A percentile compares a stretch with the other conserved stretches of the same genome.
Evolutionary conservation across 1,140 invertebrate genomes (phyloP).

Genomic region (Vanessa tameamea): DNA sequence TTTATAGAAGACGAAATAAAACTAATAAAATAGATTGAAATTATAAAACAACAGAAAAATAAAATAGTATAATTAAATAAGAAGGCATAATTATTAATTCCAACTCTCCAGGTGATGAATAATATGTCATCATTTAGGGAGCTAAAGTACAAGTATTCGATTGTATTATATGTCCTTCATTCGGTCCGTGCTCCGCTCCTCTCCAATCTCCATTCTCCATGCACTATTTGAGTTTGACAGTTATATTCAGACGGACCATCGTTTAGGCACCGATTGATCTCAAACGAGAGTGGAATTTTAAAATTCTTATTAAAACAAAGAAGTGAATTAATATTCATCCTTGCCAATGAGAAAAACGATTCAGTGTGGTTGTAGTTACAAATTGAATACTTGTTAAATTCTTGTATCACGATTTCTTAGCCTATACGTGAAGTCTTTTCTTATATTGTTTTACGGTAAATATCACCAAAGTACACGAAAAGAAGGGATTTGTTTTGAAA

Average conservation of each 20-base stretch:
- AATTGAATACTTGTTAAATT: constrained; percentile 6
- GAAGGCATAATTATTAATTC: too few relatives aligned
- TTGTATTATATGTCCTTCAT: constrained; percentile 14
- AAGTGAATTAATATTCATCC: constrained; percentile 10
- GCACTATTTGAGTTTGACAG: constrained; percentile 33
- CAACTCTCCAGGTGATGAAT: too few relatives aligned
- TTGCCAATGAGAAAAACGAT: constrained; percentile 3
- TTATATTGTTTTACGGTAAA: constrained; percentile 46
- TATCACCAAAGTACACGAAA: constrained; percentile 40
- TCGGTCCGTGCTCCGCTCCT: constrained; percentile 6
- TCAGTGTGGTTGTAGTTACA: constrained; percentile 5
- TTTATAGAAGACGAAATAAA: too few relatives aligned
- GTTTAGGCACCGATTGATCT: constrained; percentile 14
- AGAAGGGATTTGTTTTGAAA: constrained; percentile 55
- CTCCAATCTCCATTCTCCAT: background rate
- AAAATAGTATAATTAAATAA: too few relatives aligned
- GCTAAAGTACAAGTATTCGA: background rate
- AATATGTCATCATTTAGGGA: too few relatives aligned
- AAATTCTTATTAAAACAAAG: constrained; percentile 16
- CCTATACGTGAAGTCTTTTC: constrained; percentile 52
- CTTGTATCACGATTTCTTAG: constrained; percentile 13
- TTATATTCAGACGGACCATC: constrained; percentile 26
- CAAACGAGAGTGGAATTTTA: constrained; percentile 17
- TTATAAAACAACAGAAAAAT: too few relatives aligned
- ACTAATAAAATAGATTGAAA: too few relatives aligned